Conservation (phyloP, 2,113 vertebrate species). For the Steatornis caripensis region DNA sequence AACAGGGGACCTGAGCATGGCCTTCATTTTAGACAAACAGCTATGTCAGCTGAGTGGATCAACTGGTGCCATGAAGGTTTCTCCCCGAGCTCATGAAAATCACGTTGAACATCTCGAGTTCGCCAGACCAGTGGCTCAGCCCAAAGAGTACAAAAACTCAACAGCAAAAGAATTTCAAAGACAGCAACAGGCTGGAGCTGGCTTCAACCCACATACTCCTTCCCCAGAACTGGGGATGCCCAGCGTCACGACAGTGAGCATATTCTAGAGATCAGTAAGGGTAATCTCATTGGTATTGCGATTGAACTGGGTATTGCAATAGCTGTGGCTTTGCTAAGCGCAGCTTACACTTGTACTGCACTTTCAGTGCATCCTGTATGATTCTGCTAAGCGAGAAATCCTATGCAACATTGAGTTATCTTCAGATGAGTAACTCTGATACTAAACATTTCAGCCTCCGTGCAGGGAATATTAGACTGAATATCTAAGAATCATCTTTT, state of each 20-base stretch:
- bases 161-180: background rate
- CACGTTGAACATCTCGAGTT: background rate
- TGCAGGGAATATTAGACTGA: rapidly evolving
- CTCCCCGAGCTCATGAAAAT: background rate
- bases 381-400: background rate
- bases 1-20: background rate
- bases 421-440: background rate
- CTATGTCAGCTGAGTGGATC: background rate
- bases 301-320: background rate
- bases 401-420: background rate
- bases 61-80: background rate
- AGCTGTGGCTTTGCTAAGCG: background rate
- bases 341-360: background rate
- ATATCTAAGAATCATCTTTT: background rate
- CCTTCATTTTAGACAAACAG: background rate
- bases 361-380: background rate
- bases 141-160: background rate
- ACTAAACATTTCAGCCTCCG: background rate
- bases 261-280: background rate
- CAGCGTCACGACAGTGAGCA: rapidly evolving
- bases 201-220: background rate
- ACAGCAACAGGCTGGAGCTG: background rate
- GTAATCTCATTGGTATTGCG: background rate
- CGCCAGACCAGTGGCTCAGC: background rate
- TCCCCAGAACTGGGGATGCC: background rate